Base-by-base conservation (phyloP, 2,888 invertebrate species). In the Trachelus tabidus region DNA sequence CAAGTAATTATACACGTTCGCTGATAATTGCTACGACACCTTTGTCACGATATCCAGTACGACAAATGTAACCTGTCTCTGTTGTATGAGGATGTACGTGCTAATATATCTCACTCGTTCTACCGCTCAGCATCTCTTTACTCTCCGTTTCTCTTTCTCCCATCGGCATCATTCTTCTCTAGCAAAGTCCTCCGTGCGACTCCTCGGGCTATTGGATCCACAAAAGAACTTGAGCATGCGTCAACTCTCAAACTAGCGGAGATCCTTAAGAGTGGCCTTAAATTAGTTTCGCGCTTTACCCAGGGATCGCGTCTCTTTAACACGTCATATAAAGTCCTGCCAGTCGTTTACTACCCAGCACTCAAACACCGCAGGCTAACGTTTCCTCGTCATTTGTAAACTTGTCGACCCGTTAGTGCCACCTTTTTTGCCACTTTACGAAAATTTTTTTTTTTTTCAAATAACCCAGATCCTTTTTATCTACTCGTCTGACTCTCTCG, bases 1-100 rank as follows among this genome's bases (percentile, higher is more conserved):
- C 80, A 83, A 84, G 84, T 86, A 85, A 85, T 85, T 85, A 85
- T 82, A 85, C 85, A 84, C 84, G 82, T 83, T 83, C 80, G 81
- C 80, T 79, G 83, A 86, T 87, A 87, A 87, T 87, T 87, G 83
- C 81, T 81, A 79, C 80, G 84, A 84, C 84, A 83, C 81, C 84
- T 85, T 87, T 87, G 85, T 84, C 81, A 79, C 75, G 77, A 73
- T 30, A 69, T 23, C 56, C 71, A 71, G 71, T 23, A 15, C 2
- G 71, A 31, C 33, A 3, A 31, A 71, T 12, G 12, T 71, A 71
- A 12, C 31, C 71, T 6, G 23, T 40, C 40, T 40, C 23, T 6
- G 23, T 40, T 40, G 4, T 56, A 9, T 9, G 56, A 1, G 23
- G 23, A 56, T 56, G 9, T 3, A 23, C 2, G 56, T 2, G 56